Conservation (phyloP, 2,113 vertebrate genomes). For the Nycticebus coucang region DNA sequence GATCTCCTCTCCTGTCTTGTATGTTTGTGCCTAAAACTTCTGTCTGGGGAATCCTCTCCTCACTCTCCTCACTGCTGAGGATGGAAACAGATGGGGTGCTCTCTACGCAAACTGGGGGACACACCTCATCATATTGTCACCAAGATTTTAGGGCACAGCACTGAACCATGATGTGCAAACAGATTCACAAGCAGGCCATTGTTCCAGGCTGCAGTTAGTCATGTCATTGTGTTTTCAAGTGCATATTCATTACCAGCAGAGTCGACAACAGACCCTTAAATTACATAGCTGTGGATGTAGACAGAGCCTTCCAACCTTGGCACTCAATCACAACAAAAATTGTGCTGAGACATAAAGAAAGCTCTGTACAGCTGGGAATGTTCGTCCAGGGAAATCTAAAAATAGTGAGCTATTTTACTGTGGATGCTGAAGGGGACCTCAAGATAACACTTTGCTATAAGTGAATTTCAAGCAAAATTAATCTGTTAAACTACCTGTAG, state of each 20-base stretch:
- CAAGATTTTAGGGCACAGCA: background rate
- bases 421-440: background rate
- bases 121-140: background rate
- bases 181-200: background rate
- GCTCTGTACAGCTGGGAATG: background rate
- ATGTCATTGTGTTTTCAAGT: background rate
- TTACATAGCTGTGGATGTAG: conserved; percentile 47
- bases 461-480: conserved; percentile 26
- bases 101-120: background rate
- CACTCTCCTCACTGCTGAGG: background rate
- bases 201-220: conserved; percentile 12
- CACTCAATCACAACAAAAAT: conserved; percentile 56
- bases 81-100: background rate
- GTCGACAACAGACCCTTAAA: conserved; percentile 60
- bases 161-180: background rate
- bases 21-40: background rate
- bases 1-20: background rate
- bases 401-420: conserved; percentile 38
- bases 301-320: conserved; percentile 38
- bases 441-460: background rate
- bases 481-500: background rate
- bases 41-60: background rate
- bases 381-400: conserved; percentile 46
- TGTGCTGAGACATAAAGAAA: conserved; percentile 55
- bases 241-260: background rate